Base-by-base conservation (phyloP, 2,797 vertebrate genomes). In the Peromyscus nudipes region DNA sequence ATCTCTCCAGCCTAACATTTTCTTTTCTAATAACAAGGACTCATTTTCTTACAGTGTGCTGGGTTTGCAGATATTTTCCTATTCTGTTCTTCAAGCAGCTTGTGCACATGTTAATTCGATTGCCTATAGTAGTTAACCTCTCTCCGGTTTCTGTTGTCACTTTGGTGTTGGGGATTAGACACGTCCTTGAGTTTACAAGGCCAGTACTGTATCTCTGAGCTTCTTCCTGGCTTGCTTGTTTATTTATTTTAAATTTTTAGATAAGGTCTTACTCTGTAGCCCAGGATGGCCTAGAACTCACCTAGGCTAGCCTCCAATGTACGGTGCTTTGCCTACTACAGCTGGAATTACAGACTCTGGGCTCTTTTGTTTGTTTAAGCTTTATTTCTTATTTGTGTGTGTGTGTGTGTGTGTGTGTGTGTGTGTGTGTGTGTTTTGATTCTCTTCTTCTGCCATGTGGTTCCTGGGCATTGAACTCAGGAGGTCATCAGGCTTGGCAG, bases 51-150 rank as follows among this genome's bases (percentile, higher is more conserved):
- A 65, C 1, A 6, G 0, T 40, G 21, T 86, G 25, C 14, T 84
- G 64, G 23, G 55, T 85, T 88, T 81, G 81, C 71, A 90, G 52
- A 40, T 93, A 65, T 62, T 91, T 96, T 91, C 62, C 67, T 89
- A 0, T 87, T 84, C 43, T n/a, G 21, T 81, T 89, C 43, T 89
- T 62, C 3, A 75, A 52, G 46, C 65, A 82, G 11, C 92, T 90
- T 75, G 60, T 81, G 83, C 29, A 25, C 21, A 17, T 37, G 19
- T 19, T 75, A 55, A 17, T 12, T 27, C 17, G 31, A 16, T 64
- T 12, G 31, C 37, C 43, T 37, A 49, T 43, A 13, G 7, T 31
- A 40, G 40, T 43, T 52, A 52, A 27, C 13, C 19, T 43, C 46
- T 29, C 57, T 77, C 25, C 46, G 31, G 10, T 89, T 34, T 43